Evolutionary conservation across 2,113 vertebrate genomes (phyloP).

Genomic region (Coturnix japonica): DNA sequence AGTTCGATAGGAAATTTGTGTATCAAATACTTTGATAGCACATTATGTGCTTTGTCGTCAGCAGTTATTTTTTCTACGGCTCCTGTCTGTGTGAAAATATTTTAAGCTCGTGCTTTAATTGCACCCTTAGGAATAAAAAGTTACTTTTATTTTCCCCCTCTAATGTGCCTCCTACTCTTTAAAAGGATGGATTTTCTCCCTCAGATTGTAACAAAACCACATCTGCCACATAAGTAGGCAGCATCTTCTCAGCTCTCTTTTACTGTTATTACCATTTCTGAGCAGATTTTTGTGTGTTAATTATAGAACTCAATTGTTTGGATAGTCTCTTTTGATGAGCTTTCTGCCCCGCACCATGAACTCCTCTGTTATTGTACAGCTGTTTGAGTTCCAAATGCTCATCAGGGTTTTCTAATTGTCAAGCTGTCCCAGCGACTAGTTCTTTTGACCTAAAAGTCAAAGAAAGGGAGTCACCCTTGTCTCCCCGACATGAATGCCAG

Average conservation of each 20-base stretch:
- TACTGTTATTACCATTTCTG: conserved; percentile 69
- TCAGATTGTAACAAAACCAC: conserved; percentile 24
- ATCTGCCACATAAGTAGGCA: conserved; percentile 60
- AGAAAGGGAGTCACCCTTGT: conserved; percentile 44
- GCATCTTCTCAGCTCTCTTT: conserved; percentile 53
- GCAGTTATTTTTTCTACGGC: not conserved
- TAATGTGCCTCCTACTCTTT: conserved; percentile 25
- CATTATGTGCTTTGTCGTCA: conserved; percentile 10
- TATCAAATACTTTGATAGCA: not conserved
- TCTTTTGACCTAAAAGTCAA: conserved; percentile 64
- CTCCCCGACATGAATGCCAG: conserved; percentile 32
- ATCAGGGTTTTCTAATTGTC: conserved; percentile 62
- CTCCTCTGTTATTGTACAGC: conserved; percentile 53
- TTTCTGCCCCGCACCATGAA: conserved; percentile 61
- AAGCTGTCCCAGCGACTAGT: conserved; percentile 42
- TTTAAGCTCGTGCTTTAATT: conserved; percentile 40
- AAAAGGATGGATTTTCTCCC: conserved; percentile 53
- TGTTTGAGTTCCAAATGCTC: conserved; percentile 59
- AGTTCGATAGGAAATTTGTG: not conserved
- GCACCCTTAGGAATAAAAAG: conserved; percentile 32
- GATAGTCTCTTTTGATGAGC: conserved; percentile 72
- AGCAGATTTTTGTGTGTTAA: conserved; percentile 81
- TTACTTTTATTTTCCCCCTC: conserved; percentile 22
- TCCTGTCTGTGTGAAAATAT: conserved; percentile 24
- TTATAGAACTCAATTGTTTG: conserved; percentile 80